Percentiles rank a stretch among this genome's conserved stretches.
Evolutionary conservation across 2,797 vertebrate genomes (phyloP).

Genomic region (Eurystomus glaucurus): DNA sequence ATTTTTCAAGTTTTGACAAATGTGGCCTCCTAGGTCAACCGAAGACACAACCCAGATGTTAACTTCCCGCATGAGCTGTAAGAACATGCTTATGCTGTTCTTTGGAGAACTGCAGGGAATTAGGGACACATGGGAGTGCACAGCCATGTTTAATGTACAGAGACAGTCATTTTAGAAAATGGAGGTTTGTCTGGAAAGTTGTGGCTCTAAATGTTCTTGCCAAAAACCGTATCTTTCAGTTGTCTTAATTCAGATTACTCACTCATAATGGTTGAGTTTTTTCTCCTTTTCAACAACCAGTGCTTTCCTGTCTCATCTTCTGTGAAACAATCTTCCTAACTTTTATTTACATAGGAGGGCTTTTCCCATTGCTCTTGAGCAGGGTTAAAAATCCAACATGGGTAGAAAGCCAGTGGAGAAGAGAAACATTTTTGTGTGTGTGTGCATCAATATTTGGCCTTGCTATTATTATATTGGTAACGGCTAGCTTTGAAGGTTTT

Average conservation of each 20-base stretch:
- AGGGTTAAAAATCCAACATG: neutral
- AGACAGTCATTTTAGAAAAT: constrained; percentile 12
- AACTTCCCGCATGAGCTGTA: neutral
- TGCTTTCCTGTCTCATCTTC: neutral
- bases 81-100: neutral
- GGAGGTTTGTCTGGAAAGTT: constrained; percentile 33
- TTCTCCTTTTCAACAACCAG: neutral
- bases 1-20: constrained; percentile 62
- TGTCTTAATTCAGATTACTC: neutral
- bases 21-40: constrained; percentile 48
- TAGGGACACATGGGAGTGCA: neutral
- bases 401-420: neutral
- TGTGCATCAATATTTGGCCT: neutral
- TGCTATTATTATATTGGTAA: neutral
- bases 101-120: neutral
- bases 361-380: neutral
- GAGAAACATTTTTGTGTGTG: neutral
- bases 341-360: neutral
- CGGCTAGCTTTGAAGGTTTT: constrained; percentile 6
- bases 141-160: neutral
- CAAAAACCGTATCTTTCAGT: neutral
- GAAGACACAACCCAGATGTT: constrained; percentile 55
- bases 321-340: neutral
- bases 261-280: neutral
- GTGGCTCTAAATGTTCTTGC: neutral